These are phyloP conservation scores for Drosophila paranaensis DNA, from an alignment of 2,888 invertebrate genomes.

Conservation along the genomic window DNA sequence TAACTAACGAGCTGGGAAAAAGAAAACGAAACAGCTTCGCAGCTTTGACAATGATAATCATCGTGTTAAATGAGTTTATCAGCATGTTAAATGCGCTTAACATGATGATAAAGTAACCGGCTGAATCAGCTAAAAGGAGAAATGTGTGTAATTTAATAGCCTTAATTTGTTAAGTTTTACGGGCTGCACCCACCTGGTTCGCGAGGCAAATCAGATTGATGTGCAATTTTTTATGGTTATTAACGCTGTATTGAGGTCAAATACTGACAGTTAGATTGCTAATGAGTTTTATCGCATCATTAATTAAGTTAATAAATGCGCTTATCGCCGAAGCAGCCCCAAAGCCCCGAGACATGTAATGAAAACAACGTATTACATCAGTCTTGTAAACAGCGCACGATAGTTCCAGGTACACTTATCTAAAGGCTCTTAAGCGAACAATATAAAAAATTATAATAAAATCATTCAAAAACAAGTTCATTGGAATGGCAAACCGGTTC, in stretches of 20 bases:
- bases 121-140: slow-evolving; percentile 35
- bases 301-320: slow-evolving; percentile 64
- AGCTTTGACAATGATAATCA: slow-evolving; percentile 21
- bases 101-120: not conserved
- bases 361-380: slow-evolving; percentile 75
- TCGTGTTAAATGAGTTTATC: slow-evolving; percentile 9
- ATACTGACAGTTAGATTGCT: slow-evolving; percentile 54
- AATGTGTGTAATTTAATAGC: slow-evolving; percentile 31
- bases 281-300: slow-evolving; percentile 58
- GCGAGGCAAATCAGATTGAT: slow-evolving; percentile 65
- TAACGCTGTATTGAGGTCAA: slow-evolving; percentile 63
- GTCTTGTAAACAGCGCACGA: slow-evolving; percentile 21
- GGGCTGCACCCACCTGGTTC: slow-evolving; percentile 27
- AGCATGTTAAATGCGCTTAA: slow-evolving; percentile 9
- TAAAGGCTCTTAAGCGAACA: not conserved
- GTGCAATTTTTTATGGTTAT: slow-evolving; percentile 23
- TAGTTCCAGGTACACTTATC: slow-evolving; percentile 9
- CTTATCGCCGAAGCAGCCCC: slow-evolving; percentile 41
- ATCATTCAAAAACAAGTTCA: slow-evolving; percentile 11
- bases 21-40: not conserved
- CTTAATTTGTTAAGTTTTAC: slow-evolving; percentile 1
- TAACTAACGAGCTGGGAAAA: slow-evolving; percentile 30
- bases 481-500: slow-evolving; percentile 21
- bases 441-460: not conserved
- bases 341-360: slow-evolving; percentile 48